Percentiles rank a stretch among this genome's conserved stretches.
These are phyloP conservation scores for Sapayoa aenigma DNA, from an alignment of 2,113 vertebrate species.

Conservation along the genomic window DNA sequence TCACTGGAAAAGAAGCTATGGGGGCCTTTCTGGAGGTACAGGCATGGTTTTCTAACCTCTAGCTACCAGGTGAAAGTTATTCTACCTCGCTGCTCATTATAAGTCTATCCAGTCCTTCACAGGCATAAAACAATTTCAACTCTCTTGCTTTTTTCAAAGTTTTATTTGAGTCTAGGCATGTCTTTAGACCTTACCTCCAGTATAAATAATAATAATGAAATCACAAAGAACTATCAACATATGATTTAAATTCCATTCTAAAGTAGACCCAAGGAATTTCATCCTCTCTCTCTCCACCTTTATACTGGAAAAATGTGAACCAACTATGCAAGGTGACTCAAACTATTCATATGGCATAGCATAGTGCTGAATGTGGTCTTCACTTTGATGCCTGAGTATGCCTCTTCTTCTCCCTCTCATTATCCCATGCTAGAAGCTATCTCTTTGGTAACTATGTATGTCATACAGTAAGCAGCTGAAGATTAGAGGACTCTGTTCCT, in stretches of 20 bases:
- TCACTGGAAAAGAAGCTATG: not conserved
- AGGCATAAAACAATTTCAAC: not conserved
- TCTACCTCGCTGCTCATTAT: not conserved
- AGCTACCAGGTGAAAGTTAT: not conserved
- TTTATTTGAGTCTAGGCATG: not conserved
- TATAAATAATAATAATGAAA: not conserved
- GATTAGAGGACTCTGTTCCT: not conserved
- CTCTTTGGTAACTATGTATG: fast-evolving
- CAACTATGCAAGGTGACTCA: not conserved
- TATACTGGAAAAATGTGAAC: not conserved
- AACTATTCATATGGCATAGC: not conserved
- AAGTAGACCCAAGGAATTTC: not conserved
- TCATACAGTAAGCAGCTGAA: not conserved
- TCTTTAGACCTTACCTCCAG: not conserved
- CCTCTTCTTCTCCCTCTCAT: not conserved
- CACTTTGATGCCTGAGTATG: not conserved
- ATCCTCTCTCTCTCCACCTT: not conserved
- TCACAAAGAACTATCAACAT: not conserved
- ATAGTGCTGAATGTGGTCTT: not conserved
- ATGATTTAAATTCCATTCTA: not conserved
- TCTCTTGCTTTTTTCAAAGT: not conserved
- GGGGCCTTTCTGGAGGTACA: not conserved
- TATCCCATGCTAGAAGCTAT: not conserved
- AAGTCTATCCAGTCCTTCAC: not conserved
- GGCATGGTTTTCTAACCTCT: not conserved